Evolutionary conservation across 1,140 invertebrate genomes (phyloP).

Genomic region (Frieseomelitta varia): DNA sequence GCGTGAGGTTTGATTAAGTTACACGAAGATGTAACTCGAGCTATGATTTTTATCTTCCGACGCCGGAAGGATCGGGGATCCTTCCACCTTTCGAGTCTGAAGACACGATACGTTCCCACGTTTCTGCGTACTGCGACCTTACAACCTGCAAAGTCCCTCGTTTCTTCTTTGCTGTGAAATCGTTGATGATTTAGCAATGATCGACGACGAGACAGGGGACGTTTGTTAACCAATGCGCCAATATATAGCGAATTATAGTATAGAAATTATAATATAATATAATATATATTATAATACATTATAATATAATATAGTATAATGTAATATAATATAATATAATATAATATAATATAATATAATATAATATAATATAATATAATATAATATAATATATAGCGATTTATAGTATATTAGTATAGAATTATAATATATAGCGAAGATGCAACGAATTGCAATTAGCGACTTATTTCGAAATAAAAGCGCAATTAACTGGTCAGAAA

Average conservation of each 20-base stretch:
- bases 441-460: conserved; percentile 3
- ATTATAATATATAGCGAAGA: too few species aligned
- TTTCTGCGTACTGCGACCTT: conserved; percentile 37
- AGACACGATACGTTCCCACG: conserved; percentile 44
- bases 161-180: conserved; percentile 32
- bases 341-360: too few species aligned
- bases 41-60: not conserved
- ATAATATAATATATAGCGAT: too few species aligned
- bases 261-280: too few species aligned
- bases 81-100: not conserved
- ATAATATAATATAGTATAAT: too few species aligned
- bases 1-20: not conserved
- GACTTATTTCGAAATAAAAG: not conserved
- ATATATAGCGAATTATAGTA: conserved; percentile 1
- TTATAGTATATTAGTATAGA: too few species aligned
- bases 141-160: conserved; percentile 39
- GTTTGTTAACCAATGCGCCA: conserved; percentile 6
- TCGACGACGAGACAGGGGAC: conserved; percentile 12
- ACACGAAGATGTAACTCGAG: not conserved
- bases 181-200: conserved; percentile 50
- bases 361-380: too few species aligned
- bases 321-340: too few species aligned
- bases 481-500: not conserved
- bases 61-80: conserved; percentile 23
- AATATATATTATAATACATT: too few species aligned